phyloP scores from a whole-genome alignment of 2,888 invertebrate genomes.

The Erebia ligea region DNA sequence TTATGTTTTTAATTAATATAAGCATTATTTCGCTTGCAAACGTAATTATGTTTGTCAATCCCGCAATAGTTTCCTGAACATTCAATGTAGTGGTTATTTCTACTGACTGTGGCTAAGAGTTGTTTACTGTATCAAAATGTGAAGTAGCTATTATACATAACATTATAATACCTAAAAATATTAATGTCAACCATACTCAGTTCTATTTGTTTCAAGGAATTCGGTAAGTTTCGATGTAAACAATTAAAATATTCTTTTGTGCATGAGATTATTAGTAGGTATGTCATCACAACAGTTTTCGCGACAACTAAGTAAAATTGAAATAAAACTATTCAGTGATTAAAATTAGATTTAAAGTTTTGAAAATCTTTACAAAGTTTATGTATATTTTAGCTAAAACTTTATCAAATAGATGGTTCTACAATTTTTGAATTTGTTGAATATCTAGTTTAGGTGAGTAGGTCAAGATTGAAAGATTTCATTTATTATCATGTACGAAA shows the following conservation, averaged over 20 bases:
- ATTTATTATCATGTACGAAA: background rate
- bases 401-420: background rate
- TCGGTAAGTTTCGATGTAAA: conserved; percentile 34
- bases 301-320: conserved; percentile 21
- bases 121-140: conserved; percentile 1
- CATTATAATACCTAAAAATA: background rate
- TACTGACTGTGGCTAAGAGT: background rate
- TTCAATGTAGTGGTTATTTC: conserved; percentile 12
- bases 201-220: conserved; percentile 33
- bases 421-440: background rate
- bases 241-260: conserved; percentile 17
- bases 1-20: conserved; percentile 32
- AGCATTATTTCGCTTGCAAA: conserved; percentile 16
- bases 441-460: background rate
- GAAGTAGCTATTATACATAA: background rate
- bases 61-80: conserved; percentile 34
- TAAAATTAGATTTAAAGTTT: background rate
- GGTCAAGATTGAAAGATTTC: background rate
- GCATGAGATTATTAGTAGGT: conserved; percentile 31
- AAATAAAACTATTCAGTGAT: conserved; percentile 28
- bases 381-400: background rate
- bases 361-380: background rate
- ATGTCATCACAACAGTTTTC: conserved; percentile 23
- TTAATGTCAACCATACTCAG: conserved; percentile 8
- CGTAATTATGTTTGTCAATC: conserved; percentile 26